These are phyloP conservation scores for Malurus elegans DNA, from an alignment of 2,113 vertebrate genomes.

Conservation along the genomic window DNA sequence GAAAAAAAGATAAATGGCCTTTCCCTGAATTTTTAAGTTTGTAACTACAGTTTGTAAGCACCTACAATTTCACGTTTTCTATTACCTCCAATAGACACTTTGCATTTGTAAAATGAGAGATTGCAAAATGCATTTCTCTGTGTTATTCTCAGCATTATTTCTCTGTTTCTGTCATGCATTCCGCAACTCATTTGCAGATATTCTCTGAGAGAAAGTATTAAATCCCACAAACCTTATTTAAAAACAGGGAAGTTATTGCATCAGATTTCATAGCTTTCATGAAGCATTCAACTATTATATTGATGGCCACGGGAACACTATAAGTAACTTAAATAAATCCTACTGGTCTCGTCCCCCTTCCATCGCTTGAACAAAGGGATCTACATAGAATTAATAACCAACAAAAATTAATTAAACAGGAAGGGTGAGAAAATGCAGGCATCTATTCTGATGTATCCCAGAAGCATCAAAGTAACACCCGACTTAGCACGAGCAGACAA, in stretches of 20 bases:
- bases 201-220: background rate
- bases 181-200: background rate
- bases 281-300: background rate
- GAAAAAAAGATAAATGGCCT: background rate
- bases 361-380: background rate
- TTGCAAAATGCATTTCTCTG: background rate
- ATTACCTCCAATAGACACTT: background rate
- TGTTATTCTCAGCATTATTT: background rate
- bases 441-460: background rate
- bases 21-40: background rate
- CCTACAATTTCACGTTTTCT: background rate
- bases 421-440: background rate
- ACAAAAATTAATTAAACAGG: constrained; percentile 6
- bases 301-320: background rate
- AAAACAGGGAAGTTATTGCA: background rate
- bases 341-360: background rate
- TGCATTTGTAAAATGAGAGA: background rate
- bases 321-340: constrained; percentile 20
- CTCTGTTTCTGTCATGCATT: background rate
- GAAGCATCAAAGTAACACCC: background rate
- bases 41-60: background rate
- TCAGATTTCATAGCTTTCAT: background rate
- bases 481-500: background rate
- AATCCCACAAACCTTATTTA: background rate
- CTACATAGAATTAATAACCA: background rate